phyloP scores from a whole-genome alignment of 2,888 invertebrate genomes.

The Temnothorax rugatulus region DNA sequence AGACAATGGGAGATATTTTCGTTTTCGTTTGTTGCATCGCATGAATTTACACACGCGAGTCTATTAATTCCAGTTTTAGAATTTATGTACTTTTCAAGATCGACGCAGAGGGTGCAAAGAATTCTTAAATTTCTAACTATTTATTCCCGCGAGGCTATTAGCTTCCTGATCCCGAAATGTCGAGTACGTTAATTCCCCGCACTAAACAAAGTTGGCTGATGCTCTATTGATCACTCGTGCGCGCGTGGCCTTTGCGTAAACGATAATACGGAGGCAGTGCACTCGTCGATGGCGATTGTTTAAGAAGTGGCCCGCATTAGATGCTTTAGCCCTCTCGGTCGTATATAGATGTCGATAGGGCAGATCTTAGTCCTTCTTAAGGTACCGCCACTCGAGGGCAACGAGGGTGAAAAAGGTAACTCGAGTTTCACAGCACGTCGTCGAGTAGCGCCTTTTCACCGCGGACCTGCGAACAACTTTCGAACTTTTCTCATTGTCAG shows the following conservation, averaged over 20 bases:
- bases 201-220: background rate
- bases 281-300: constrained; percentile 48
- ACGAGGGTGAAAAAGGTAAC: constrained; percentile 74
- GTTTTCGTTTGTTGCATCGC: background rate
- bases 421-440: constrained; percentile 73
- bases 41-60: background rate
- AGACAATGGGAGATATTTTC: background rate
- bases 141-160: background rate
- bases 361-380: constrained; percentile 80
- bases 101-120: background rate
- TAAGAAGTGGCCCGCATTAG: constrained; percentile 70
- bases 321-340: constrained; percentile 70
- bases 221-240: background rate
- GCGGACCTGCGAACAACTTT: constrained; percentile 77
- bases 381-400: constrained; percentile 62
- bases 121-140: background rate
- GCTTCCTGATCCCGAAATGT: background rate
- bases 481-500: constrained; percentile 82
- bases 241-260: constrained; percentile 12
- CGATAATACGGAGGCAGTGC: background rate
- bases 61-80: background rate
- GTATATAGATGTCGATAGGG: constrained; percentile 83
- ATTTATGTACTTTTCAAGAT: background rate
- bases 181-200: background rate
- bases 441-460: constrained; percentile 79